Conservation (phyloP, 2,113 vertebrate species). For the Sapayoa aenigma region DNA sequence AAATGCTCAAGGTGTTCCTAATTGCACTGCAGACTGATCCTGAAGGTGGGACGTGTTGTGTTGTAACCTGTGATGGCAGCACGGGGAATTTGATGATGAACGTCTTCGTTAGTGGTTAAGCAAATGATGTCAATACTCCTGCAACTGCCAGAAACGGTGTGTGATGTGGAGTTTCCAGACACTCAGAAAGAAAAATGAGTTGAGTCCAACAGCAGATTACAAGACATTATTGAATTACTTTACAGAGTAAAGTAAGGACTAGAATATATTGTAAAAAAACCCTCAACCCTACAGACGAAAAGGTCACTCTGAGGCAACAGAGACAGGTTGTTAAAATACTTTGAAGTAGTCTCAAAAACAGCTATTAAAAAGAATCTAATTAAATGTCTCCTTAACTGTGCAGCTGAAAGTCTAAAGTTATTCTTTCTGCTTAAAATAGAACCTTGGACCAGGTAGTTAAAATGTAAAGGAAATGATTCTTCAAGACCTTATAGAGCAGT, state of each 20-base stretch:
- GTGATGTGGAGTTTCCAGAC: not conserved
- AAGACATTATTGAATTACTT: not conserved
- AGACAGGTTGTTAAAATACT: not conserved
- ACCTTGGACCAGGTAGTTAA: conserved; percentile 9
- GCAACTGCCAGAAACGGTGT: not conserved
- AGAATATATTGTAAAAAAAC: not conserved
- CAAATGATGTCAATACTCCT: not conserved
- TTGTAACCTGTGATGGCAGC: not conserved
- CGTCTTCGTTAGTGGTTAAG: not conserved
- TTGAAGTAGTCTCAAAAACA: not conserved
- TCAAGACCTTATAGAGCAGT: not conserved
- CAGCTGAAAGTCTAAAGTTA: not conserved
- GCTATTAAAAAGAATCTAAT: not conserved
- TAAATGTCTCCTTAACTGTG: not conserved
- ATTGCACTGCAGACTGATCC: not conserved
- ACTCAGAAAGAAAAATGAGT: not conserved
- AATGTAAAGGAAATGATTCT: conserved; percentile 23
- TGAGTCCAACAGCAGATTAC: not conserved
- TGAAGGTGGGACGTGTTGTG: not conserved
- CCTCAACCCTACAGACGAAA: not conserved
- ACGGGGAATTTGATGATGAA: not conserved
- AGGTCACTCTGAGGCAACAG: not conserved
- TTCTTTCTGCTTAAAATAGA: conserved; percentile 25
- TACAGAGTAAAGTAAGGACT: not conserved
- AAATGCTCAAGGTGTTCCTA: not conserved